A percentile compares a stretch with the other conserved stretches of the same genome.
These are phyloP conservation scores for Phoenicopterus ruber DNA, from an alignment of 2,113 vertebrate genomes.

Conservation along the genomic window DNA sequence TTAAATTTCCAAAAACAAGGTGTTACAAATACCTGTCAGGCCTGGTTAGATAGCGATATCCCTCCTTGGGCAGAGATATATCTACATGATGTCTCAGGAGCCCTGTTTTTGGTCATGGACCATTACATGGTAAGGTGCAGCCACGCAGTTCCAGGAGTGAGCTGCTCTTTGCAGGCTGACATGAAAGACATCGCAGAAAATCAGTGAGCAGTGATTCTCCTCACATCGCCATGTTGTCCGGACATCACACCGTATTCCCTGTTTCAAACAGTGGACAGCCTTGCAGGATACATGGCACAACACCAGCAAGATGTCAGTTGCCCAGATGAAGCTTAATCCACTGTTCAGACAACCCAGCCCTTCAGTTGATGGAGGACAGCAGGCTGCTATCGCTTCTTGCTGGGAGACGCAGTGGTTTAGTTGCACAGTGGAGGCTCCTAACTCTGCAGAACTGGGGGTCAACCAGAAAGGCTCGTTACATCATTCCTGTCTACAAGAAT, in stretches of 20 bases:
- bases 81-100: background rate
- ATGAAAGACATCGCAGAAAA: background rate
- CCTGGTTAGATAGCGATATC: background rate
- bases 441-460: background rate
- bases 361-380: background rate
- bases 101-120: background rate
- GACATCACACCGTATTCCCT: background rate
- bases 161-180: background rate
- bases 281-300: background rate
- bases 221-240: background rate
- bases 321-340: background rate
- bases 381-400: background rate
- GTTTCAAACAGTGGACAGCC: background rate
- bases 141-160: background rate
- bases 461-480: background rate
- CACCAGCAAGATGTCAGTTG: background rate
- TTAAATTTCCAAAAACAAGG: background rate
- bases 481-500: background rate
- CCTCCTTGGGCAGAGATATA: background rate
- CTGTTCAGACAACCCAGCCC: background rate
- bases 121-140: background rate
- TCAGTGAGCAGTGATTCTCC: background rate
- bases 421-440: background rate
- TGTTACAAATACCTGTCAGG: background rate
- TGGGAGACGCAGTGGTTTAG: background rate